A percentile compares a stretch with the other conserved stretches of the same genome.
Conservation (phyloP, 2,113 vertebrate genomes). For the Tachuris rubrigastra region DNA sequence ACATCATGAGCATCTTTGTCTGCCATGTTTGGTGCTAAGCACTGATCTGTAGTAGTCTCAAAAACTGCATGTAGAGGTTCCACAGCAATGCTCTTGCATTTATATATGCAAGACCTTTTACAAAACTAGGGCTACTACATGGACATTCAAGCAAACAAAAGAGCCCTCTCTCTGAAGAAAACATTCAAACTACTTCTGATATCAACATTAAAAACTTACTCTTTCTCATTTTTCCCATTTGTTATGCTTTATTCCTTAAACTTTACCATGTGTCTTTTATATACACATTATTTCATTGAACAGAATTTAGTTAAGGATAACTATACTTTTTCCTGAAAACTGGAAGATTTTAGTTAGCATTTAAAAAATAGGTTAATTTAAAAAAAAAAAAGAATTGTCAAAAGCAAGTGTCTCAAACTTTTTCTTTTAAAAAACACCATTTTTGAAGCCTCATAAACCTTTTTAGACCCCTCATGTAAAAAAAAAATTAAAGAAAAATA, state of each 20-base stretch:
- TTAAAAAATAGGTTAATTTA: no score
- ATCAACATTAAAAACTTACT: neutral
- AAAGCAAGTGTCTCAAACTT: neutral
- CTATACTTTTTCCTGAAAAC: neutral
- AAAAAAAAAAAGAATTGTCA: neutral
- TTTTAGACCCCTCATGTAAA: neutral
- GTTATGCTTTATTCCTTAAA: neutral
- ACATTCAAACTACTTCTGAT: neutral
- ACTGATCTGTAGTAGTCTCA: neutral
- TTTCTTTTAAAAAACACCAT: neutral
- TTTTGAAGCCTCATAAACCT: neutral
- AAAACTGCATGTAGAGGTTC: neutral
- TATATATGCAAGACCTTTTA: neutral
- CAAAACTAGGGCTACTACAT: neutral
- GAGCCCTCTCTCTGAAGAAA: neutral
- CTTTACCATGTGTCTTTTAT: neutral
- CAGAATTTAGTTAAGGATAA: neutral
- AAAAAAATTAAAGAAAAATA: neutral
- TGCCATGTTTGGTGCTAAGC: neutral
- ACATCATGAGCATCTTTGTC: neutral
- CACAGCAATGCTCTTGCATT: neutral
- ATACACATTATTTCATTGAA: neutral
- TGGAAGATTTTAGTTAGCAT: neutral
- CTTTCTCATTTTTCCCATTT: neutral
- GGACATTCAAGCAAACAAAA: neutral